A percentile compares a stretch with the other conserved stretches of the same genome.
These are phyloP conservation scores for Tachina grossa DNA, from an alignment of 2,888 invertebrate genomes.

Conservation along the genomic window DNA sequence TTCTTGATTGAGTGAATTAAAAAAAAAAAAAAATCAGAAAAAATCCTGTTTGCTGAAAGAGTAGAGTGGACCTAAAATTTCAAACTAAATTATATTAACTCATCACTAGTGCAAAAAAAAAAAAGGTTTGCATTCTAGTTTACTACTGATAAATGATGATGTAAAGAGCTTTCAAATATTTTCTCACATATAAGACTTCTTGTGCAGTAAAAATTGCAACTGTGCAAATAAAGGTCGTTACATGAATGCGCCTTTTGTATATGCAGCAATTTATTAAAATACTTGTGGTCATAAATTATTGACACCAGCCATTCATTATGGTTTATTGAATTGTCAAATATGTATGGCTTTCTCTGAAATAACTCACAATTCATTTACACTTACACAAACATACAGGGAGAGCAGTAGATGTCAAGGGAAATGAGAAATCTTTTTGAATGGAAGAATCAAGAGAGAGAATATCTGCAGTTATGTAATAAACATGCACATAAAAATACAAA, in stretches of 20 bases:
- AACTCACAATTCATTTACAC: conserved; percentile 7
- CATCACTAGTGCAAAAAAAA: too few relatives aligned
- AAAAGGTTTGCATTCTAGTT: too few relatives aligned
- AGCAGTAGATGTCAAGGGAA: background rate
- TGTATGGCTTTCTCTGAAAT: conserved; percentile 4
- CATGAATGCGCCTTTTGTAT: conserved; percentile 11
- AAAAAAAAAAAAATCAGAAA: too few relatives aligned
- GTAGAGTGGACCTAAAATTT: too few relatives aligned
- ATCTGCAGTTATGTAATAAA: background rate
- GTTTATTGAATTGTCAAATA: conserved; percentile 38
- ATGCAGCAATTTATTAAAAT: conserved; percentile 46
- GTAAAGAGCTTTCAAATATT: too few relatives aligned
- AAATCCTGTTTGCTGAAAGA: too few relatives aligned
- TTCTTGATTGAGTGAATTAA: too few relatives aligned
- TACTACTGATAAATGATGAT: too few relatives aligned
- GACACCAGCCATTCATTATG: conserved; percentile 55
- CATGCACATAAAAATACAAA: background rate
- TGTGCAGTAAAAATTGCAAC: background rate
- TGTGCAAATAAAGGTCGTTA: background rate
- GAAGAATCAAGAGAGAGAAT: background rate
- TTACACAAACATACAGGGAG: background rate
- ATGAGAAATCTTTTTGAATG: conserved; percentile 7
- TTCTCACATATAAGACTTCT: background rate
- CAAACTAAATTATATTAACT: too few relatives aligned
- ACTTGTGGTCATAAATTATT: conserved; percentile 64